Conservation (phyloP, 2,888 invertebrate species). For the Cataglyphis cursor region DNA sequence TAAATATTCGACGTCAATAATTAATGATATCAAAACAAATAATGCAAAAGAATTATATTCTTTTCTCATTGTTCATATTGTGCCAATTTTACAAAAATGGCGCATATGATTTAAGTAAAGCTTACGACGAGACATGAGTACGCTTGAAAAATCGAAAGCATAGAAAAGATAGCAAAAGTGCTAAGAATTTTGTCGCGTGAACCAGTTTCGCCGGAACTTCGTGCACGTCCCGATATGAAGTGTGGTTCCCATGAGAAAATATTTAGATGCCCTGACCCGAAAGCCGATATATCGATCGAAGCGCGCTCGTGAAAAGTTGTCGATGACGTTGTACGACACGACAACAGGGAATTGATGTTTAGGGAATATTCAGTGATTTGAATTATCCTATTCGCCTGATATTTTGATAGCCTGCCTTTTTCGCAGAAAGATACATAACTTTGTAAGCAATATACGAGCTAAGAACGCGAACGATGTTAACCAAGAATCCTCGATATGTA, state of each 20-base stretch:
- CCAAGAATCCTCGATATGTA: conserved; percentile 20
- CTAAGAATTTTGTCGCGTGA: conserved; percentile 49
- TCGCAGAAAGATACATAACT: neutral
- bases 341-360: conserved; percentile 21
- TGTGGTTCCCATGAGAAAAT: conserved; percentile 57
- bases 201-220: conserved; percentile 59
- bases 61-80: neutral
- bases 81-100: neutral
- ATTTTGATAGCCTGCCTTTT: neutral
- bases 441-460: conserved; percentile 8
- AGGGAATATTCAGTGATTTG: neutral
- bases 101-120: neutral
- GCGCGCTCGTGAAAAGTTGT: conserved; percentile 11
- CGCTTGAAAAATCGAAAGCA: neutral
- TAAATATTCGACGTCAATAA: neutral
- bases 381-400: neutral
- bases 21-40: neutral
- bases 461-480: conserved; percentile 39
- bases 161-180: conserved; percentile 57
- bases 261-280: conserved; percentile 61
- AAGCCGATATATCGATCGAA: conserved; percentile 52
- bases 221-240: conserved; percentile 61
- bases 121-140: neutral
- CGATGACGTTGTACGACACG: conserved; percentile 4
- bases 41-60: neutral